phyloP scores from a whole-genome alignment of 2,113 vertebrate genomes.

The Aegotheles bennettii region DNA sequence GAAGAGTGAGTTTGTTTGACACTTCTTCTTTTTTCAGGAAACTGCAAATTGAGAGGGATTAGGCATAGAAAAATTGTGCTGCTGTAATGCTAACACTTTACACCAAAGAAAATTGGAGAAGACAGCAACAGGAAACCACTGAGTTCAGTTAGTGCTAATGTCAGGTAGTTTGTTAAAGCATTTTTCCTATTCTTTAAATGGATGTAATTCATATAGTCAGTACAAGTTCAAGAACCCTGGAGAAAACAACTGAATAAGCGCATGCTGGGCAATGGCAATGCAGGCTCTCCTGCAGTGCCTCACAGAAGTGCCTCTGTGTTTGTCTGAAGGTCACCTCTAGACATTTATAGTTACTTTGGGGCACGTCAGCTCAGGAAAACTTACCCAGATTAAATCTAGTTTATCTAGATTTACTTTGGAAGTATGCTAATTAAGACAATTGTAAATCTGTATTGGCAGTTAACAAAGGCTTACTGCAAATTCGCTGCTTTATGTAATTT shows the following conservation, averaged over 20 bases:
- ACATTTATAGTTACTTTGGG: not conserved
- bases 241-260: not conserved
- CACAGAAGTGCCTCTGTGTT: not conserved
- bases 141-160: slow-evolving; percentile 14
- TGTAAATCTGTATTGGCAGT: not conserved
- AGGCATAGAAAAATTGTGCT: slow-evolving; percentile 11
- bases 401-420: not conserved
- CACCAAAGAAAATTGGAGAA: slow-evolving; percentile 61
- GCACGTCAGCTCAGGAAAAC: not conserved
- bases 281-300: not conserved
- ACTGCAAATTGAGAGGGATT: slow-evolving; percentile 34
- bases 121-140: not conserved
- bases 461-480: not conserved
- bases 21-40: not conserved
- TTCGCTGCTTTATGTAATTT: not conserved
- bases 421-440: not conserved
- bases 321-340: not conserved
- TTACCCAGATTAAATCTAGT: not conserved
- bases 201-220: not conserved
- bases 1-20: slow-evolving; percentile 5
- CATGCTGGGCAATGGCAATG: not conserved
- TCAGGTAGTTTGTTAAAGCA: not conserved
- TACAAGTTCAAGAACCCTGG: not conserved
- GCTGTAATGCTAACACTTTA: slow-evolving; percentile 3
- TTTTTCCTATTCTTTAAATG: slow-evolving; percentile 36